Conservation (phyloP, 2,113 vertebrate genomes). For the Nyctereutes procyonoides region DNA sequence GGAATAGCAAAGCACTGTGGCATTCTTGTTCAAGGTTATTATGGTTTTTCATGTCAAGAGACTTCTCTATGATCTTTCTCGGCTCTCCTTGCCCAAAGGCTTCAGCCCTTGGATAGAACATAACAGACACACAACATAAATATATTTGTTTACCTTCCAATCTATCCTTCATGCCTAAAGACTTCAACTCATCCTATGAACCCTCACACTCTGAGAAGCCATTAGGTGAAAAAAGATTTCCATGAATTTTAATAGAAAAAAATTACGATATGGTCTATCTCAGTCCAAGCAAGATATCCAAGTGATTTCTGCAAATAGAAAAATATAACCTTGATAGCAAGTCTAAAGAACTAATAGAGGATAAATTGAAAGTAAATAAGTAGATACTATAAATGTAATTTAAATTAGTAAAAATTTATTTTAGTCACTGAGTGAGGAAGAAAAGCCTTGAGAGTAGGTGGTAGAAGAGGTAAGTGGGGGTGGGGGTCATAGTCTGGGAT, state of each 20-base stretch:
- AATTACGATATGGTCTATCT: not conserved
- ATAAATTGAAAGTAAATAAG: not conserved
- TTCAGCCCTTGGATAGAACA: not conserved
- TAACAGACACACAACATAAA: not conserved
- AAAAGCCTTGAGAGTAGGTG: not conserved
- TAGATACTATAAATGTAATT: not conserved
- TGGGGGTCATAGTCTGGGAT: not conserved
- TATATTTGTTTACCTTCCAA: not conserved
- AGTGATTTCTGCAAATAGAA: constrained; percentile 33
- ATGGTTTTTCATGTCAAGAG: not conserved
- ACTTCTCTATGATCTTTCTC: not conserved
- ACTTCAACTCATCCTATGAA: constrained; percentile 21
- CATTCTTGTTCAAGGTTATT: not conserved
- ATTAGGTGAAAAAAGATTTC: constrained; percentile 5
- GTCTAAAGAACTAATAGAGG: not conserved
- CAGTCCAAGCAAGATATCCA: not conserved
- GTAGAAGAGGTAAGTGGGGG: not conserved
- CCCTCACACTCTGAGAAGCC: not conserved
- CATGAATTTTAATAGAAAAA: not conserved
- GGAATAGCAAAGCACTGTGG: not conserved
- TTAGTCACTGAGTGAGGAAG: not conserved
- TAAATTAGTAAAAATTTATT: not conserved
- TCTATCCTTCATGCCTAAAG: not conserved
- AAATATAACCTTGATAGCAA: not conserved
- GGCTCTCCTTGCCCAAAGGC: not conserved